phyloP scores from a whole-genome alignment of 2,888 invertebrate species.

The Tortrix viridana region DNA sequence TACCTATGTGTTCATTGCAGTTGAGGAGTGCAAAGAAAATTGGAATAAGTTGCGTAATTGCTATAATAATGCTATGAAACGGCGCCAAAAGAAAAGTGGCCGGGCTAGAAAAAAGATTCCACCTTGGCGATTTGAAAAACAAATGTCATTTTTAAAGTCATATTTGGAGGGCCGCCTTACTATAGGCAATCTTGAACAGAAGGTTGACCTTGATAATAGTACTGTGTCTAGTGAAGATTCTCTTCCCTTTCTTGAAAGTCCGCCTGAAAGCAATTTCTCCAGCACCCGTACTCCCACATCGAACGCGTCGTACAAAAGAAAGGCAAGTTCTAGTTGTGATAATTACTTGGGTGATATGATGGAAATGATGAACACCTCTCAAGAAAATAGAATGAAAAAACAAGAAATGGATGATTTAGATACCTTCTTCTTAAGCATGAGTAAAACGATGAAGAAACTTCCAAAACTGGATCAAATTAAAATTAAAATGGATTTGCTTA shows the following conservation, averaged over 20 bases:
- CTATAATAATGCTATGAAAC: constrained; percentile 15
- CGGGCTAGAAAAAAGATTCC: constrained; percentile 5
- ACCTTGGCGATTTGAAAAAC: constrained; percentile 5
- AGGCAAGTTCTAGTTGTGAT: constrained; percentile 9
- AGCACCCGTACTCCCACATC: constrained; percentile 11
- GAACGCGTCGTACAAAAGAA: constrained; percentile 6
- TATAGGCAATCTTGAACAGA: neutral
- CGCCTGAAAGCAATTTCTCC: neutral
- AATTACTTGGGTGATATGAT: neutral
- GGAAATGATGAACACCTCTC: constrained; percentile 10
- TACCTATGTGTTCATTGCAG: constrained; percentile 3
- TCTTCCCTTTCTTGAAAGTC: constrained; percentile 4
- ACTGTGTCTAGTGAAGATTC: neutral
- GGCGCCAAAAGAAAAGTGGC: constrained; percentile 11
- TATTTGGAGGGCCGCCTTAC: constrained; percentile 10
- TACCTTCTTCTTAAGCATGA: constrained; percentile 14
- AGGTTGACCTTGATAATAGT: constrained; percentile 1
- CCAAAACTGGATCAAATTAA: constrained; percentile 9
- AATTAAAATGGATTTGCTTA: constrained; percentile 17
- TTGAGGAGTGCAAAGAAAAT: constrained; percentile 15
- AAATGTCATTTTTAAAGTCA: constrained; percentile 8
- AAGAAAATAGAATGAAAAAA: constrained; percentile 4
- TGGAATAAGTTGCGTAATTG: constrained; percentile 23
- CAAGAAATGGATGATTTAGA: constrained; percentile 17
- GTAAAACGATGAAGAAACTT: constrained; percentile 16